These are phyloP conservation scores for Apostichopus californicus DNA, from an alignment of 35 echinoderm and acorn worm species.

Conservation along the genomic window DNA sequence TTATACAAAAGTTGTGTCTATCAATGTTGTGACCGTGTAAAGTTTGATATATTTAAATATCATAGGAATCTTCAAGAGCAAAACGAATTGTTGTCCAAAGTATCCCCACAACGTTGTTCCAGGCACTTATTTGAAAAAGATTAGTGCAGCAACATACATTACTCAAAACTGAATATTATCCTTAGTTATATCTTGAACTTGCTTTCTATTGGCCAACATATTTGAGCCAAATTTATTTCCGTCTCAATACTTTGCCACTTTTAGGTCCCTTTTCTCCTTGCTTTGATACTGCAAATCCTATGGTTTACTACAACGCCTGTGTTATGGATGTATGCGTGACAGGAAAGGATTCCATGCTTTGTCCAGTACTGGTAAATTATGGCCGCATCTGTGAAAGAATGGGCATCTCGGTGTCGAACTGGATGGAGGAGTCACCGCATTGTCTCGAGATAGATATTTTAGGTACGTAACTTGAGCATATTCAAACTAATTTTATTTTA, in stretches of 20 bases:
- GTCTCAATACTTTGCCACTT: not conserved
- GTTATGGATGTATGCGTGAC: constrained; percentile 29
- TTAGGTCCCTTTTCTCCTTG: constrained; percentile 3
- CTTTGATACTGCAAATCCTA: not conserved
- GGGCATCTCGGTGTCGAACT: not conserved
- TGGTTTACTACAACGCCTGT: not conserved
- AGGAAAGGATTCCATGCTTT: not conserved
- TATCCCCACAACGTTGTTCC: not conserved
- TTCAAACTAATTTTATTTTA: too few relatives aligned
- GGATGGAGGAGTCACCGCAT: not conserved
- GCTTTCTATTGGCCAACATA: too few relatives aligned
- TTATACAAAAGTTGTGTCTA: not conserved
- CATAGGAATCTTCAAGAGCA: not conserved
- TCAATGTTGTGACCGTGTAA: not conserved
- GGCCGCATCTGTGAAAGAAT: not conserved
- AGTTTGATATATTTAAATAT: not conserved
- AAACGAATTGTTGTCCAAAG: not conserved
- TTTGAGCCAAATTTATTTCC: not conserved
- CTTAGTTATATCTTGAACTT: too few relatives aligned
- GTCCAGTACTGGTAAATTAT: not conserved
- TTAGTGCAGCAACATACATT: not conserved
- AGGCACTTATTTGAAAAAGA: not conserved
- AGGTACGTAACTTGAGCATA: not conserved
- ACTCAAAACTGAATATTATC: too few relatives aligned
- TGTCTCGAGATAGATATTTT: not conserved